phyloP scores from a whole-genome alignment of 1,140 invertebrate genomes.

The Marisa cornuarietis region DNA sequence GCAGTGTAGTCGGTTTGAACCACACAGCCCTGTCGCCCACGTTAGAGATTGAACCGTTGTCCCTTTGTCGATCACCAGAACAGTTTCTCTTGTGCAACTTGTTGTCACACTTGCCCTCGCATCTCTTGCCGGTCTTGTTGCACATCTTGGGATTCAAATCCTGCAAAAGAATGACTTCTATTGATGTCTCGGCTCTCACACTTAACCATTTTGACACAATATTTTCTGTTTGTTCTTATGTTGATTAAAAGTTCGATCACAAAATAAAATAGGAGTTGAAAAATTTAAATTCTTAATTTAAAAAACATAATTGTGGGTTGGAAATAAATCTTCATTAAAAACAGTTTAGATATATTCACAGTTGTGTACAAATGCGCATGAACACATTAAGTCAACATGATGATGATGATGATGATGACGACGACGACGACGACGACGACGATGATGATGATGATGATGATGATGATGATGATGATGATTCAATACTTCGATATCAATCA shows the following conservation, averaged over 20 bases:
- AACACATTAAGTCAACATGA: not conserved
- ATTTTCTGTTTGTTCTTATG: no score
- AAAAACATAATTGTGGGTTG: not conserved
- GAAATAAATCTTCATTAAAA: not conserved
- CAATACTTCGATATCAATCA: constrained; percentile 52
- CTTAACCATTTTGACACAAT: no score
- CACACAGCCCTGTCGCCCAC: constrained; percentile 41
- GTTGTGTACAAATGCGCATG: no score
- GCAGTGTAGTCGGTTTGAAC: constrained; percentile 42
- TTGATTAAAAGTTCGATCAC: not conserved
- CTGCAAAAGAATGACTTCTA: constrained; percentile 34
- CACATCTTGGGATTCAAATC: constrained; percentile 47
- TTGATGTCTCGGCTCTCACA: constrained; percentile 22
- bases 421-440: no score
- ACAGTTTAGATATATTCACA: no score
- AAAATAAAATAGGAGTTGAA: not conserved
- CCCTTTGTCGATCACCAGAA: no score
- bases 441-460: not conserved
- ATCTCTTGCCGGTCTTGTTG: constrained; percentile 48
- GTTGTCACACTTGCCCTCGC: constrained; percentile 2
- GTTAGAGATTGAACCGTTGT: constrained; percentile 28
- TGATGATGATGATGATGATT: no score
- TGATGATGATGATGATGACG: not conserved
- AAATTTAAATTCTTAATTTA: not conserved
- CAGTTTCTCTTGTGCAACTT: not conserved